phyloP scores from a whole-genome alignment of 2,113 vertebrate genomes.

The Oreochromis aureus region DNA sequence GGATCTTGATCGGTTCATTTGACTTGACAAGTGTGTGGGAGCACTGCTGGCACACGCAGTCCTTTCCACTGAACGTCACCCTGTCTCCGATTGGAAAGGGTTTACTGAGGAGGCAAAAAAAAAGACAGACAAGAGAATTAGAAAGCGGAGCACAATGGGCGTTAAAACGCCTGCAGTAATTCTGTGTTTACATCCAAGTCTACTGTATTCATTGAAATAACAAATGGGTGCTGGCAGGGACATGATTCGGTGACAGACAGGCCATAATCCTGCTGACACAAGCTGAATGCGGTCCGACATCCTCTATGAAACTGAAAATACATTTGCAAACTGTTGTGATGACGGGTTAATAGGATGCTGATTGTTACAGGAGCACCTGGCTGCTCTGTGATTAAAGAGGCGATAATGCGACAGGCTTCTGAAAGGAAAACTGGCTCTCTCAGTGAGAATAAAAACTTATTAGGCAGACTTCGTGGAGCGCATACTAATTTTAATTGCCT shows the following conservation, averaged over 20 bases:
- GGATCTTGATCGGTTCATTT: slow-evolving; percentile 95
- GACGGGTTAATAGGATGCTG: slow-evolving; percentile 21
- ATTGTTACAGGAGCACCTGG: slow-evolving; percentile 35
- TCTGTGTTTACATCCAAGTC: slow-evolving; percentile 6
- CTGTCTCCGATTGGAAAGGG: slow-evolving; percentile 97
- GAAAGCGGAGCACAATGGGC: background rate
- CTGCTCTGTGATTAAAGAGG: slow-evolving; percentile 53
- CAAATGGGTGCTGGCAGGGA: slow-evolving; percentile 2
- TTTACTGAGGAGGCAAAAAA: slow-evolving; percentile 75
- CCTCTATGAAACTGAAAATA: slow-evolving; percentile 6
- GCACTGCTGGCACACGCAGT: slow-evolving; percentile 96
- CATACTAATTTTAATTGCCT: slow-evolving; percentile 32
- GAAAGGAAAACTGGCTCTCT: slow-evolving; percentile 18
- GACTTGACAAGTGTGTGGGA: slow-evolving; percentile 83
- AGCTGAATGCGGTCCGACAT: slow-evolving; percentile 12
- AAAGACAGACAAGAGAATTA: slow-evolving; percentile 15
- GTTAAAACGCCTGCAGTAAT: slow-evolving; percentile 9
- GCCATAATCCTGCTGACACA: slow-evolving; percentile 14
- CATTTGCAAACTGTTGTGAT: background rate
- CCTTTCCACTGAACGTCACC: slow-evolving; percentile 97
- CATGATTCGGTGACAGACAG: slow-evolving; percentile 15
- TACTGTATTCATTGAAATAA: slow-evolving; percentile 1
- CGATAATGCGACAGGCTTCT: slow-evolving; percentile 30
- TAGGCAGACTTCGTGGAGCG: background rate
- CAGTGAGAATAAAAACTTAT: slow-evolving; percentile 42